phyloP scores from a whole-genome alignment of 2,113 vertebrate genomes.

The Eclectus roratus region DNA sequence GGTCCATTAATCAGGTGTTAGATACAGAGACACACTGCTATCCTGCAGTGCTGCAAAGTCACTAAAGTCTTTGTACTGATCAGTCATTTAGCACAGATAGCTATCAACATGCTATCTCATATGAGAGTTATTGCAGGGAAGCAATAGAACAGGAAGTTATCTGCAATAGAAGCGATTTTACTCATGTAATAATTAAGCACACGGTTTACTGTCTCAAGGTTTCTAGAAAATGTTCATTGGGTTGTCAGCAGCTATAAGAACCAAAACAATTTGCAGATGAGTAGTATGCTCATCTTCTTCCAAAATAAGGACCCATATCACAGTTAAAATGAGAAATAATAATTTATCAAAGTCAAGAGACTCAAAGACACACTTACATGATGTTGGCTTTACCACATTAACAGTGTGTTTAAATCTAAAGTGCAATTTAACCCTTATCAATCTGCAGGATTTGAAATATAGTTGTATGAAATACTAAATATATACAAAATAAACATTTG shows the following conservation, averaged over 20 bases:
- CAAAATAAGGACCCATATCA: background rate
- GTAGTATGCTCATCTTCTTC: background rate
- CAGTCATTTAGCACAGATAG: constrained; percentile 25
- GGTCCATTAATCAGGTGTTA: constrained; percentile 38
- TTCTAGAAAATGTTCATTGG: background rate
- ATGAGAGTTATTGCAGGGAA: background rate
- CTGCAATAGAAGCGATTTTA: background rate
- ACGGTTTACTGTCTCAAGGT: background rate
- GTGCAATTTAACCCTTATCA: background rate
- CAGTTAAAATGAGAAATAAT: background rate
- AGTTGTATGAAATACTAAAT: background rate
- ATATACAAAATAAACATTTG: background rate
- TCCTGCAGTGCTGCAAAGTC: background rate
- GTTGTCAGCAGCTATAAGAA: background rate
- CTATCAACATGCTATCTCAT: background rate
- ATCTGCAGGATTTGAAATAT: background rate
- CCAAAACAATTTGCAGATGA: background rate
- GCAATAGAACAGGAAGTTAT: background rate
- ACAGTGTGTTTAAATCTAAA: background rate
- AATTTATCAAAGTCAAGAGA: background rate
- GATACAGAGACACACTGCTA: background rate
- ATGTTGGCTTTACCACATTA: background rate
- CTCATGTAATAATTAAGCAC: background rate
- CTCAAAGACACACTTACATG: background rate
- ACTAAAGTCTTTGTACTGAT: constrained; percentile 19